Percentiles rank a stretch among this genome's conserved stretches.
Conservation (phyloP, 2,888 invertebrate genomes). For the Lasioglossum villosulum region DNA sequence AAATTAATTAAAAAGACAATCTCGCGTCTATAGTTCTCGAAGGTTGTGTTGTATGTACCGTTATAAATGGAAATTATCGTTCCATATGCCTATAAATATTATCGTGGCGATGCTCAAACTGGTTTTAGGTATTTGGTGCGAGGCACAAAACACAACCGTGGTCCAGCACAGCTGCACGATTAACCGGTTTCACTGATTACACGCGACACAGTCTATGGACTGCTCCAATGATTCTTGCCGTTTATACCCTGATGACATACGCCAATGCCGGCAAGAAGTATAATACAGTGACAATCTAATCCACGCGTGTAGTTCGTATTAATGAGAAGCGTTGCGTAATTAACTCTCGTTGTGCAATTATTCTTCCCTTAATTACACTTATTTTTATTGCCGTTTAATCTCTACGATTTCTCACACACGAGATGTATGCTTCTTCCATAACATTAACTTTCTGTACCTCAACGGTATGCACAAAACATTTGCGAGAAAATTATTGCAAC, state of each 20-base stretch:
- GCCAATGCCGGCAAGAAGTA: not conserved
- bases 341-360: not conserved
- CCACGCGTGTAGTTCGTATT: not conserved
- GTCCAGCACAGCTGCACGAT: constrained; percentile 62
- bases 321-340: not conserved
- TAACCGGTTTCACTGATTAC: constrained; percentile 68
- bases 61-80: constrained; percentile 59
- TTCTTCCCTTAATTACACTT: not conserved
- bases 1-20: not conserved
- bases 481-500: no score
- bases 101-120: constrained; percentile 64
- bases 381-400: not conserved
- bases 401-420: not conserved
- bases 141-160: constrained; percentile 58
- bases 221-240: constrained; percentile 1
- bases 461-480: no score
- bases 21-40: not conserved
- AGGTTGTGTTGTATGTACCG: constrained; percentile 43
- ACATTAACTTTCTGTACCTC: no score
- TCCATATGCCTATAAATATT: constrained; percentile 64
- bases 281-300: not conserved
- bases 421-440: not conserved
- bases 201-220: constrained; percentile 19
- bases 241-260: not conserved
- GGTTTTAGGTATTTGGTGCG: constrained; percentile 68